Conservation (phyloP, 2,113 vertebrate species). For the Passer domesticus region DNA sequence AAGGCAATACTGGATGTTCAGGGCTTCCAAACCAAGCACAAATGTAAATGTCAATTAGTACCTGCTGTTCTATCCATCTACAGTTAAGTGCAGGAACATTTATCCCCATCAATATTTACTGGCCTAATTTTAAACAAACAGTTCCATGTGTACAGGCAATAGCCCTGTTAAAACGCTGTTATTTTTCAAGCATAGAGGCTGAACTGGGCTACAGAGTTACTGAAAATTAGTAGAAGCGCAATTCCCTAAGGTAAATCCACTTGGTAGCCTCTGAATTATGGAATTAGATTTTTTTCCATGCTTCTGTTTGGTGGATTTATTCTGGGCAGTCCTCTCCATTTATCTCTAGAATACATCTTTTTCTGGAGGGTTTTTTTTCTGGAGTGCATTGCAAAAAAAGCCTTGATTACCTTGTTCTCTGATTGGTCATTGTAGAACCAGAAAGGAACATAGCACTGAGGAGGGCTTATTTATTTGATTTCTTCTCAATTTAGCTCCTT, state of each 20-base stretch:
- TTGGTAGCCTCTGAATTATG: constrained; percentile 52
- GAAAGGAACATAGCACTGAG: background rate
- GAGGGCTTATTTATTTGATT: background rate
- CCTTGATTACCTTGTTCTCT: background rate
- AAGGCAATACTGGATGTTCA: constrained; percentile 35
- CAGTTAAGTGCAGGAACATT: constrained; percentile 67
- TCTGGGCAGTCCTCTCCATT: constrained; percentile 29
- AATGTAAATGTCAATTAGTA: constrained; percentile 59
- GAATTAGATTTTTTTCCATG: constrained; percentile 55
- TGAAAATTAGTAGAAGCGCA: constrained; percentile 61
- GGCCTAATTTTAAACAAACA: constrained; percentile 65
- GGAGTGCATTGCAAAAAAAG: background rate
- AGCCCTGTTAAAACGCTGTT: constrained; percentile 67
- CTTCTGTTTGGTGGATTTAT: constrained; percentile 62
- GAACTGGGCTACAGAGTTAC: constrained; percentile 70
- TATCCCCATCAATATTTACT: constrained; percentile 73
- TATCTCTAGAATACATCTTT: constrained; percentile 7
- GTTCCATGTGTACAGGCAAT: constrained; percentile 45
- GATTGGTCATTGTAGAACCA: background rate
- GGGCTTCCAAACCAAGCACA: constrained; percentile 57
- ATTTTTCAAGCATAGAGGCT: constrained; percentile 65
- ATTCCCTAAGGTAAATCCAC: constrained; percentile 68
- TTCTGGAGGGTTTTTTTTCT: background rate
- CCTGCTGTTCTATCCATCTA: constrained; percentile 56
- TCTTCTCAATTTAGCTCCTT: background rate